Conservation (phyloP, 1,140 invertebrate genomes). For the Drosophila navojoa region DNA sequence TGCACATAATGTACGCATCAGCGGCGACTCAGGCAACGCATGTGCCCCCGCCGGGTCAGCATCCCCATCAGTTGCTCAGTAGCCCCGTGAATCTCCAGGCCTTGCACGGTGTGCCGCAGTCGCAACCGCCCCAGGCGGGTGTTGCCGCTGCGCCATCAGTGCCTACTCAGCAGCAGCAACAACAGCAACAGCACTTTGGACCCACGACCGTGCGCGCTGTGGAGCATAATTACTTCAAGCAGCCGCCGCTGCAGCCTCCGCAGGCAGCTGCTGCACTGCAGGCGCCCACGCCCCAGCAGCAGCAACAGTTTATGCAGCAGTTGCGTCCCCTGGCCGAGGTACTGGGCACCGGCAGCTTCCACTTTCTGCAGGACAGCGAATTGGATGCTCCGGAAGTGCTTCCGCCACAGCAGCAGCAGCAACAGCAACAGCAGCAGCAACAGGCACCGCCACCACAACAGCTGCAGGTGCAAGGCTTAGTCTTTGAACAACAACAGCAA, state of each 20-base stretch:
- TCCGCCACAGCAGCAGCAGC: constrained; percentile 51
- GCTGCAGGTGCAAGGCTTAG: constrained; percentile 48
- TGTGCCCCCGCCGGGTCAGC: constrained; percentile 41
- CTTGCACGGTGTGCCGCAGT: constrained; percentile 37
- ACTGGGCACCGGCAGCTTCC: constrained; percentile 88
- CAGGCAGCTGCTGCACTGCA: constrained; percentile 80
- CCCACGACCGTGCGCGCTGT: constrained; percentile 86
- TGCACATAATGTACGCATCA: constrained; percentile 78
- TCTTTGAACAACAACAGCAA: constrained; percentile 61
- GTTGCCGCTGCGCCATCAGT: constrained; percentile 33
- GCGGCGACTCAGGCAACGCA: constrained; percentile 66
- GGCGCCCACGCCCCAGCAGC: constrained; percentile 58
- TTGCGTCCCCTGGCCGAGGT: constrained; percentile 89
- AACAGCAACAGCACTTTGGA: constrained; percentile 60
- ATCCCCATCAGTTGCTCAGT: constrained; percentile 67
- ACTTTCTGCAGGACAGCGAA: constrained; percentile 91
- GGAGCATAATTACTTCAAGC: constrained; percentile 86
- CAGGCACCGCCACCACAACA: constrained; percentile 42
- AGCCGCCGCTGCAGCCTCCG: constrained; percentile 84
- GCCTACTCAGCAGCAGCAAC: constrained; percentile 25
- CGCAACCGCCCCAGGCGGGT: constrained; percentile 40
- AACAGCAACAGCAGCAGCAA: constrained; percentile 48
- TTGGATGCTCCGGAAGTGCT: constrained; percentile 87
- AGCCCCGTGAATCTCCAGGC: constrained; percentile 76
- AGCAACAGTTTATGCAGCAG: constrained; percentile 84